Evolutionary conservation across 2,797 vertebrate species (phyloP), one percentile per base, ranked within the genome.

Genomic region (Cichlasoma orientale): DNA sequence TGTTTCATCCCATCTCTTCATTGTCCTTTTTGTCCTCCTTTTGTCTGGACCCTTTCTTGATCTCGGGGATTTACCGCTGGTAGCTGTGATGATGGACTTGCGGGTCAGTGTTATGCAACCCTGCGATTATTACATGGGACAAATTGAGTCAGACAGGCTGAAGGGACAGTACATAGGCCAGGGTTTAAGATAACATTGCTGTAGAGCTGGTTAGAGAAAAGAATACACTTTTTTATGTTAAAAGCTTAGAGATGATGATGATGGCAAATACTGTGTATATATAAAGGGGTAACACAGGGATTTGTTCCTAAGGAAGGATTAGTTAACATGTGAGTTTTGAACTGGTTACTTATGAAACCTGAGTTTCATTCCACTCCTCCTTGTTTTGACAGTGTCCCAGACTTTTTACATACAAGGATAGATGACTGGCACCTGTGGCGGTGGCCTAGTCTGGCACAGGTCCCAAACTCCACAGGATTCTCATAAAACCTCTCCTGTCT

Each of bases 101-200:
- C 55, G 79, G 88, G 83, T 88, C 86, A 79, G 72, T 5, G 88
- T 93, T 92, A 92, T 80, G 88, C 79, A 94, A 94, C 88, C 59
- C 23, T 0, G 8, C 85, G 86, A 92, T 93, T 90, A 91, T 77
- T 83, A 72, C 79, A 36, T 31, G 18, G 69, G 86, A 93, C 79
- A 89, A 88, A 92, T 66, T 50, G 80, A 90, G 71, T 92, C 82
- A 55, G 92, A 91, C 92, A 91, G 86, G 84, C 91, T 91, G 87
- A 91, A 92, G 85, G 76, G 75, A 66, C 79, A 73, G 83, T 63
- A 58, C 79, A 79, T 70, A 69, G 74, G 74, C 71, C 41, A 59
- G 55, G 76, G 71, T 69, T 74, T 74, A 55, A 82, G n/a, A 74
- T 56, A 68, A 66, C 79, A 84, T 88, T 85, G 82, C 76, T 73